Percentiles rank a stretch among this genome's conserved stretches.
Conservation (phyloP, 2,797 vertebrate genomes). For the Danio tinwini region DNA sequence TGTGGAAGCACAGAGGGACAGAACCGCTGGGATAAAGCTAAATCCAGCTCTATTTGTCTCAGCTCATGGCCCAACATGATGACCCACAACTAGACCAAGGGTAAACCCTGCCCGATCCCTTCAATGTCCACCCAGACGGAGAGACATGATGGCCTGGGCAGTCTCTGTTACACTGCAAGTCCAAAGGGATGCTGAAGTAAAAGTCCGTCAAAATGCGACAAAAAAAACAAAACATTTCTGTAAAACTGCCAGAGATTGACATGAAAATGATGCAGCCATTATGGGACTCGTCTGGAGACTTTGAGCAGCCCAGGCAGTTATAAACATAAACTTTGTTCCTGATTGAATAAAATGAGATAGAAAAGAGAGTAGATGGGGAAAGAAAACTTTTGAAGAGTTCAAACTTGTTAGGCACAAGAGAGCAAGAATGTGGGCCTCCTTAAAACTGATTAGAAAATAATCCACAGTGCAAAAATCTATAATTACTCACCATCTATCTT, state of each 20-base stretch:
- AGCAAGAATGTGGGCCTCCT: too few species aligned
- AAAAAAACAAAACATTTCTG: not conserved
- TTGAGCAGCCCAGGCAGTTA: not conserved
- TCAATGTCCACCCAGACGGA: conserved; percentile 60
- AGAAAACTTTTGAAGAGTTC: not conserved
- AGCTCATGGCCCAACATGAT: conserved; percentile 62
- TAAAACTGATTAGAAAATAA: not conserved
- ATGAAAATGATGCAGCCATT: conserved; percentile 38
- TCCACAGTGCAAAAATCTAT: not conserved
- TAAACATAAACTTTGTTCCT: not conserved
- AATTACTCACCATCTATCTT: too few species aligned
- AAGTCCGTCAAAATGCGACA: not conserved
- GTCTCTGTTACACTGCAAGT: not conserved
- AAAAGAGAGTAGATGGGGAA: not conserved
- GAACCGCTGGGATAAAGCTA: conserved; percentile 22
- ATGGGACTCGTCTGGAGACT: not conserved
- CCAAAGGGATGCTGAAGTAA: conserved; percentile 8
- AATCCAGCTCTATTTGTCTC: conserved; percentile 30
- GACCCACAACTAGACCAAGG: conserved; percentile 61
- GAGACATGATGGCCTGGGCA: conserved; percentile 36
- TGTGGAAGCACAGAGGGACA: conserved; percentile 1
- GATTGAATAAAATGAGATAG: not conserved
- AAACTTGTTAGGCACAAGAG: not conserved
- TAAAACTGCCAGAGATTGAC: conserved; percentile 2
- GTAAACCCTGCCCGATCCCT: conserved; percentile 67